These are phyloP conservation scores for Phoebastria nigripes DNA, from an alignment of 2,797 vertebrate species.

Conservation along the genomic window DNA sequence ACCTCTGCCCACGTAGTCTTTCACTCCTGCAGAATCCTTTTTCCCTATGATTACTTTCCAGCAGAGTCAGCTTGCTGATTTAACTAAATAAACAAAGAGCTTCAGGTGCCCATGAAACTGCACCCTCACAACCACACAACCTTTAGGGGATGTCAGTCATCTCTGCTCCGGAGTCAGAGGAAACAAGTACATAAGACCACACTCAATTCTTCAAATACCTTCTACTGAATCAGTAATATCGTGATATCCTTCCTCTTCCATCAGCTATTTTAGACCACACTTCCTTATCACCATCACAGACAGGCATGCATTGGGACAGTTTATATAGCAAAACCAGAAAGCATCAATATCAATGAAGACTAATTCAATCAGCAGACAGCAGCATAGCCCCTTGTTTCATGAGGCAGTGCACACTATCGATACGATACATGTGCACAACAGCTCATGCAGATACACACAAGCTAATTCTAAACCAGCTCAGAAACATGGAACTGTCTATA, in stretches of 20 bases:
- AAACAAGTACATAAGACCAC: accelerated
- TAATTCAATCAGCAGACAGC: neutral
- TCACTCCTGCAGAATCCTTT: neutral
- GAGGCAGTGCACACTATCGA: neutral
- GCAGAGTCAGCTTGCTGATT: neutral
- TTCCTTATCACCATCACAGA: neutral
- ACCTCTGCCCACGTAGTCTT: neutral
- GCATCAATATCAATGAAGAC: neutral
- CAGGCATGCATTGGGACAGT: no score
- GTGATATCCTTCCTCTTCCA: neutral
- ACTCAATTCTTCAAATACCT: neutral
- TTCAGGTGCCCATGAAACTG: neutral
- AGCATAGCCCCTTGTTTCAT: neutral
- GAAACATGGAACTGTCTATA: neutral
- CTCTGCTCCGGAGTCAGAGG: neutral
- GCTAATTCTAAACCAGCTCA: neutral
- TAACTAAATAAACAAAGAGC: neutral
- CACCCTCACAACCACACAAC: neutral
- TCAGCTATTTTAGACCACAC: neutral
- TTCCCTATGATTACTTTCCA: neutral
- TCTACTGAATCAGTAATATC: neutral
- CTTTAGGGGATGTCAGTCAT: neutral
- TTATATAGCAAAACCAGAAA: neutral
- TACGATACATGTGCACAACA: accelerated
- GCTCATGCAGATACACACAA: neutral